These are phyloP conservation scores for Diabrotica virgifera DNA, from an alignment of 1,140 invertebrate species.

Conservation along the genomic window DNA sequence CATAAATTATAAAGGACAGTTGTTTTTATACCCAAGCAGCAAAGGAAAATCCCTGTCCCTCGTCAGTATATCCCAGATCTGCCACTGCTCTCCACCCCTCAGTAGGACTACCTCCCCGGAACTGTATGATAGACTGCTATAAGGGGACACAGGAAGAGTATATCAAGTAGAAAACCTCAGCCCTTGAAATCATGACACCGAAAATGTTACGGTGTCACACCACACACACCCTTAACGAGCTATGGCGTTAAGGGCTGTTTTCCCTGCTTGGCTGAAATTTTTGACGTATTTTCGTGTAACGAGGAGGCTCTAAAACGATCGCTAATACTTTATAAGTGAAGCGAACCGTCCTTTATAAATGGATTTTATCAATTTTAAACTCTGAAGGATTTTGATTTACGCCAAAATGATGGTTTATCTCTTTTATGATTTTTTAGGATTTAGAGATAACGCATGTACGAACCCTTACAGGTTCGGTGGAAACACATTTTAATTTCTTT, in stretches of 20 bases:
- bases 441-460: conserved; percentile 15
- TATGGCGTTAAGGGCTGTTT: neutral
- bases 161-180: conserved; percentile 36
- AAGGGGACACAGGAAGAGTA: conserved; percentile 36
- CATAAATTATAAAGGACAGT: too few species aligned
- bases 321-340: conserved; percentile 49
- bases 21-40: too few species aligned
- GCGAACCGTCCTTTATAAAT: conserved; percentile 48
- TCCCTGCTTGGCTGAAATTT: neutral
- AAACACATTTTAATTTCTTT: too few species aligned
- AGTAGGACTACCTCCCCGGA: neutral
- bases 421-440: conserved; percentile 19
- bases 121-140: conserved; percentile 40
- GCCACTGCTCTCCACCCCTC: neutral
- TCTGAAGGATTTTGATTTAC: conserved; percentile 40
- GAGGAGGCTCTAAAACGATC: conserved; percentile 37
- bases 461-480: too few species aligned
- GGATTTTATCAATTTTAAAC: conserved; percentile 50
- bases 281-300: conserved; percentile 2
- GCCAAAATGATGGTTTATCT: conserved; percentile 24
- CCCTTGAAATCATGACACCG: conserved; percentile 8
- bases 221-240: neutral
- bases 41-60: neutral
- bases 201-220: neutral
- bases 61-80: neutral